Evolutionary conservation across 2,888 invertebrate genomes (phyloP).

Genomic region (Tanypteryx hageni): DNA sequence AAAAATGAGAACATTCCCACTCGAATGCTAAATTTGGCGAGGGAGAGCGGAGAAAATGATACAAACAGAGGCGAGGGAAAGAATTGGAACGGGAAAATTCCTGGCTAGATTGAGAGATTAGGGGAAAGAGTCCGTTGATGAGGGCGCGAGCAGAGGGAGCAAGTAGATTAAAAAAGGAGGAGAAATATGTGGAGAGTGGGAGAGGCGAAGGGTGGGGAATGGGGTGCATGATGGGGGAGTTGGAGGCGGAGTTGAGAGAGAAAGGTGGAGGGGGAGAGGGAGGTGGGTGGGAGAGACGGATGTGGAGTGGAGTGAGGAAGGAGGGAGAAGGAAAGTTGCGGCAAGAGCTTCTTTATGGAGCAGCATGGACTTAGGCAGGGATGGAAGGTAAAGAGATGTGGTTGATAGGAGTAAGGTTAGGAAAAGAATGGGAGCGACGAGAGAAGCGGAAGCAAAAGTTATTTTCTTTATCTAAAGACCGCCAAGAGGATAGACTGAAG

Average conservation of each 20-base stretch:
- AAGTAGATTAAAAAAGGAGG: constrained; percentile 10
- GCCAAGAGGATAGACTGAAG: no score
- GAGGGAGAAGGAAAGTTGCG: neutral
- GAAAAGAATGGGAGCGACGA: no score
- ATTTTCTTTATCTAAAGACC: no score
- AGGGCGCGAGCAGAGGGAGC: neutral
- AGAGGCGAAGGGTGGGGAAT: neutral
- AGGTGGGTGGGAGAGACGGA: neutral
- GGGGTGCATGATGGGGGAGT: neutral
- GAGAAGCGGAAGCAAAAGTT: no score
- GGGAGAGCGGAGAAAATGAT: neutral
- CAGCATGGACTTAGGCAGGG: no score
- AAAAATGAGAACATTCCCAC: no score
- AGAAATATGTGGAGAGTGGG: neutral
- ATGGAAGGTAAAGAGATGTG: no score
- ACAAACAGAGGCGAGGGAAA: neutral
- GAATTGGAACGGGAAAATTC: constrained; percentile 1
- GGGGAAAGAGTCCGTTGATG: neutral
- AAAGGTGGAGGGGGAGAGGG: neutral
- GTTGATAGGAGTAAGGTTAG: no score
- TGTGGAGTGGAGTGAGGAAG: neutral
- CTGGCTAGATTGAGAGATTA: constrained; percentile 12
- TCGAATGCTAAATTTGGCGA: neutral
- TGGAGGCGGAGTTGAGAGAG: neutral
- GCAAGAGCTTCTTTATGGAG: neutral